Conservation (phyloP, 2,888 invertebrate genomes). For the Candidula unifasciata region DNA sequence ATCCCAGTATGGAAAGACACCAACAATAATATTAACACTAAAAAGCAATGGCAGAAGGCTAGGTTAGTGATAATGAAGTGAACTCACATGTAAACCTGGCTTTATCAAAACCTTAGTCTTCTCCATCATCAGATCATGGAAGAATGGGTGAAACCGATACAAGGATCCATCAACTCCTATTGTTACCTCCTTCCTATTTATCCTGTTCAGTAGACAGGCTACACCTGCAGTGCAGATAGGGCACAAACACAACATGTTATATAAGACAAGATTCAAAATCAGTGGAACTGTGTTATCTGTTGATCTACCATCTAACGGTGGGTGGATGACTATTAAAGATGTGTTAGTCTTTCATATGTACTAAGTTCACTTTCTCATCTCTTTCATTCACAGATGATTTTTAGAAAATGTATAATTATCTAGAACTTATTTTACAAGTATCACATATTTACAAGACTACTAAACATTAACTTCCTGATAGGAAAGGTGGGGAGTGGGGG, state of each 20-base stretch:
- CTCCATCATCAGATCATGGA: constrained; percentile 94
- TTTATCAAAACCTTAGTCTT: constrained; percentile 86
- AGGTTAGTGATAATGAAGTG: not conserved
- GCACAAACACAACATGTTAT: not conserved
- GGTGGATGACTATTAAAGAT: too few relatives aligned
- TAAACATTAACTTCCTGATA: too few relatives aligned
- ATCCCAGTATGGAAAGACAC: too few relatives aligned
- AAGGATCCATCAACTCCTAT: constrained; percentile 98
- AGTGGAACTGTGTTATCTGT: not conserved
- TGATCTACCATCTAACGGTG: not conserved
- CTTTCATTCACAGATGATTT: too few relatives aligned
- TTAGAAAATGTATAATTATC: too few relatives aligned
- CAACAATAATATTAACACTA: too few relatives aligned
- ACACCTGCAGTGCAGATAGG: constrained; percentile 73
- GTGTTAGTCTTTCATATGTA: too few relatives aligned
- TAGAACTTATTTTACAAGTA: too few relatives aligned
- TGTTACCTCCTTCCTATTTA: constrained; percentile 90
- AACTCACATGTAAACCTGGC: constrained; percentile 85
- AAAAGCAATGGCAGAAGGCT: not conserved
- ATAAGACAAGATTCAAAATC: not conserved
- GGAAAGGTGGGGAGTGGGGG: too few relatives aligned
- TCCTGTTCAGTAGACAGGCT: constrained; percentile 92
- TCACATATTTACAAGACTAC: too few relatives aligned
- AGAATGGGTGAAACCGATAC: constrained; percentile 96
- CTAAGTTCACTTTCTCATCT: too few relatives aligned